Base-by-base conservation (phyloP, 1,140 invertebrate genomes). In the Drosophila ficusphila region DNA sequence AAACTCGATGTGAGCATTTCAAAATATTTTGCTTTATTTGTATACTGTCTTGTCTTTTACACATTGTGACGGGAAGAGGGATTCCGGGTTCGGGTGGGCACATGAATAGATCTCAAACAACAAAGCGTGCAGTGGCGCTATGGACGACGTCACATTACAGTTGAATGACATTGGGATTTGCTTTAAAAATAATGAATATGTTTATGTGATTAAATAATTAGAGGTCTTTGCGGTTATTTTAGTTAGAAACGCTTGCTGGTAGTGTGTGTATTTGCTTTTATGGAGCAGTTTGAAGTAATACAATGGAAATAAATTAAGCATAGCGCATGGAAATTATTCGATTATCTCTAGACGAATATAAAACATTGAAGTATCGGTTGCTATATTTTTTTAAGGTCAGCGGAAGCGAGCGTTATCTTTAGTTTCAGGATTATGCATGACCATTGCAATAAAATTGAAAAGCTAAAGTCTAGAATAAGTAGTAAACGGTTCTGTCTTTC, bases 141-240 rank as follows among this genome's bases (percentile, higher is more conserved):
- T 64, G 25, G 57, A 57, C 58, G 53, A 73, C 54, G 54, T 62
- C 71, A 64, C 44, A 62, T 48, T 75, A 52, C 61, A 68, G 47
- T 42, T 76, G 46, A 58, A 69, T 69, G 53, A 54, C 70, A 47
- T 68, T 48, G 56, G 46, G 58, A 16, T 61, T 69, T 46, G 47
- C 23, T 49, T 53, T 53, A 69, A 46, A 52, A 78, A 78, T 75
- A 75, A 79, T 72, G 76, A 62, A 73, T 67, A 67, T 52, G 64
- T n/a, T 68, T 62, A 68, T 71, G 60, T 62, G 53, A 61, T 82
- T 70, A 85, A 68, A 61, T 76, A 76, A 85, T 86, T 73, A 88
- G 81, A 85, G 82, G 81, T 85, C 68, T 86, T 81, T 41, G 53
- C 68, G 81, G 81, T 85, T 86, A 57, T 85, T 62, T 74, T 71